Percentiles rank a stretch among this genome's conserved stretches.
Conservation (phyloP, 2,888 invertebrate species). For the Sminthurides aquaticus region DNA sequence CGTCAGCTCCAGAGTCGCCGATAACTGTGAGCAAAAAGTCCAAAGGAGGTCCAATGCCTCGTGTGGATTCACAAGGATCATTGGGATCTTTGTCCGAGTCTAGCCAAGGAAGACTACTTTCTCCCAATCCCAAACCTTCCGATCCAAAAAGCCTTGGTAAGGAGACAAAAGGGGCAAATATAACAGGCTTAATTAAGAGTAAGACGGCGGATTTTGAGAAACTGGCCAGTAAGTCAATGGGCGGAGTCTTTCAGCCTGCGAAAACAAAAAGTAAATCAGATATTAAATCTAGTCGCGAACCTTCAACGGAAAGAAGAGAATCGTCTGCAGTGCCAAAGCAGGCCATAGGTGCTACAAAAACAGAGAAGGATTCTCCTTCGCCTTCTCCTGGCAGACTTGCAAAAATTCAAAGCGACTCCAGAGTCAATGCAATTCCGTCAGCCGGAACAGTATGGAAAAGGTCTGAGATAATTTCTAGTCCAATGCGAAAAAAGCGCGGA, state of each 20-base stretch:
- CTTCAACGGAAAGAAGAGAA: background rate
- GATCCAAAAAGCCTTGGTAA: conserved; percentile 22
- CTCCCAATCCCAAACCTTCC: background rate
- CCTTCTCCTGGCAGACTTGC: conserved; percentile 25
- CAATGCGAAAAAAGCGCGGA: background rate
- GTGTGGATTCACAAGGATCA: background rate
- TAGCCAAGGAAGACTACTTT: conserved; percentile 38
- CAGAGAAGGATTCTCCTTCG: background rate
- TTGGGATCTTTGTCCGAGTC: background rate
- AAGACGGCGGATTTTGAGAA: conserved; percentile 43
- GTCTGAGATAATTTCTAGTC: conserved; percentile 72
- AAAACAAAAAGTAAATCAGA: background rate
- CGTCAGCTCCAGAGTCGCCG: background rate
- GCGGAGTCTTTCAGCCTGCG: background rate
- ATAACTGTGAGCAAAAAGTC: background rate
- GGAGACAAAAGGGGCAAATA: conserved; percentile 38
- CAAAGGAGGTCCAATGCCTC: conserved; percentile 7
- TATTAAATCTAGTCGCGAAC: background rate
- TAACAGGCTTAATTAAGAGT: conserved; percentile 40
- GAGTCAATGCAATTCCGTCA: conserved; percentile 28
- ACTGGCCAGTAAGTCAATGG: conserved; percentile 19
- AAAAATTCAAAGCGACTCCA: conserved; percentile 36
- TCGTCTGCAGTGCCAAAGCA: background rate
- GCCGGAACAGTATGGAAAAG: conserved; percentile 56
- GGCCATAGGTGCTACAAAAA: background rate